Evolutionary conservation across 2,113 vertebrate species (phyloP).

Genomic region (Upupa epops): DNA sequence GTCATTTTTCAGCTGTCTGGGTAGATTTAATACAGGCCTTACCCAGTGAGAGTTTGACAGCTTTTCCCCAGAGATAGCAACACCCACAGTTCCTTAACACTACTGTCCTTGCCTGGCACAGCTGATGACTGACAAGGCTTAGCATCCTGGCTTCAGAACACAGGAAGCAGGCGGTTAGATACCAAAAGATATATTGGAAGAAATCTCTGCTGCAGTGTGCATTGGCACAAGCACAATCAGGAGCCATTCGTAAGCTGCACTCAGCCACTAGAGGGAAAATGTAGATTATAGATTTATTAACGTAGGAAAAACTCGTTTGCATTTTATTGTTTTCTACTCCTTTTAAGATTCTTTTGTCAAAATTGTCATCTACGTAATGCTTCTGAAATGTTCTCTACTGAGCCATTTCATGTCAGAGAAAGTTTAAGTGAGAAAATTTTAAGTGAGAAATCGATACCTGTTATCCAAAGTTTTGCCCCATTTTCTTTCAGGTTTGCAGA

Average conservation of each 20-base stretch:
- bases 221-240: fast-evolving
- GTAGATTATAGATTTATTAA: fast-evolving
- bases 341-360: neutral
- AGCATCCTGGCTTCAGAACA: fast-evolving
- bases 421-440: neutral
- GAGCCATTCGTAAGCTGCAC: neutral
- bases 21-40: neutral
- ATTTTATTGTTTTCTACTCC: neutral
- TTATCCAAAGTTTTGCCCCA: neutral
- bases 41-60: neutral
- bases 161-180: no score
- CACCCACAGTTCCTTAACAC: neutral
- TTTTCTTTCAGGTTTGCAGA: neutral
- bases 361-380: neutral
- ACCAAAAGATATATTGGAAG: fast-evolving
- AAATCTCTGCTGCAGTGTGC: fast-evolving
- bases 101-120: neutral
- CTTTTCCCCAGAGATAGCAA: neutral
- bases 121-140: neutral
- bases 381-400: neutral
- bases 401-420: neutral
- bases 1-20: neutral
- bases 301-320: fast-evolving
- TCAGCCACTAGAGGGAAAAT: slow-evolving; percentile 27
- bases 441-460: neutral